Conservation (phyloP, 2,888 invertebrate genomes). For the Lasius platythorax region DNA sequence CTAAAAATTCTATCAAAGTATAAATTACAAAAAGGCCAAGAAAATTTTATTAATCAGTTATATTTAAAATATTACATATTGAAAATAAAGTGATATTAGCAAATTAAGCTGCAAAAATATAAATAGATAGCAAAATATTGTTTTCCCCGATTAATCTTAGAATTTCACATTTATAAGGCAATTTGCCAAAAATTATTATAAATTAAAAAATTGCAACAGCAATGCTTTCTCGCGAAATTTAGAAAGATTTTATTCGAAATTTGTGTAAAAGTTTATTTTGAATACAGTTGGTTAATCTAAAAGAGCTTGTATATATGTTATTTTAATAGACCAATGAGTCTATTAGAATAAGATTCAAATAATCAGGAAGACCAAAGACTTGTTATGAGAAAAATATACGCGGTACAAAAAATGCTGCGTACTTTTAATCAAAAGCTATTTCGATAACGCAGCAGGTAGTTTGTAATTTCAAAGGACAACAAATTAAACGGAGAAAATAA, state of each 20-base stretch:
- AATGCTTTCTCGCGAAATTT: not conserved
- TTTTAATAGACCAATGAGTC: not conserved
- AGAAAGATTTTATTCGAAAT: not conserved
- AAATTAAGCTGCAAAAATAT: not conserved
- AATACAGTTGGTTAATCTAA: not conserved
- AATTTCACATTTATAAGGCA: not conserved
- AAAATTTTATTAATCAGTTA: not conserved
- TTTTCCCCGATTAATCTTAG: not conserved
- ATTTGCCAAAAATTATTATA: too few relatives aligned
- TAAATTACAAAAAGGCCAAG: not conserved
- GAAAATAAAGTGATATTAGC: not conserved
- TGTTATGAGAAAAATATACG: constrained; percentile 24
- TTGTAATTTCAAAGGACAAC: constrained; percentile 30
- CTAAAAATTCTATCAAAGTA: not conserved
- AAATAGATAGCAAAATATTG: not conserved
- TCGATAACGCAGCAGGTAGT: constrained; percentile 61
- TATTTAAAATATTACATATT: not conserved
- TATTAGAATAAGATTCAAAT: not conserved
- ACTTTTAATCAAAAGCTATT: constrained; percentile 33
- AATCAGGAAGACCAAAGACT: constrained; percentile 17
- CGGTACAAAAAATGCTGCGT: constrained; percentile 9
- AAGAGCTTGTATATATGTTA: not conserved
- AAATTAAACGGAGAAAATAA: not conserved
- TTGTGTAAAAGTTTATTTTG: not conserved
- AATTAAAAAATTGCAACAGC: too few relatives aligned